These are phyloP conservation scores for Phocoena phocoena DNA, from an alignment of 2,113 vertebrate species.

Conservation along the genomic window DNA sequence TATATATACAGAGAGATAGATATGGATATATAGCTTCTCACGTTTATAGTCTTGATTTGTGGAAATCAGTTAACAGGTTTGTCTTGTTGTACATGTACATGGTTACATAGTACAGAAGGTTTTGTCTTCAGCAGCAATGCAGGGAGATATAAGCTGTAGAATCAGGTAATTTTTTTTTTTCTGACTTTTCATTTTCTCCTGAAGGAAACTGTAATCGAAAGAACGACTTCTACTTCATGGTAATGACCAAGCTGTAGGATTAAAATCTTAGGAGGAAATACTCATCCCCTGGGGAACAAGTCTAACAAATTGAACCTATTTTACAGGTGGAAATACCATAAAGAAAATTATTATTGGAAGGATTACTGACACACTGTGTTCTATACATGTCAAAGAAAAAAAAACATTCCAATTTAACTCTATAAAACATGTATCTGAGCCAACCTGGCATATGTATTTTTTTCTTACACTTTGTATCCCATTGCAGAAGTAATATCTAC, in stretches of 20 bases:
- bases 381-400: neutral
- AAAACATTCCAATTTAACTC: neutral
- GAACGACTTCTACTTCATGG: neutral
- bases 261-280: neutral
- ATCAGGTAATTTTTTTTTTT: neutral
- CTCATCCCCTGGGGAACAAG: slow-evolving; percentile 18
- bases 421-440: neutral
- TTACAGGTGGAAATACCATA: slow-evolving; percentile 25
- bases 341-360: neutral
- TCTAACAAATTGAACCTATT: slow-evolving; percentile 42
- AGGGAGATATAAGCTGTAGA: neutral
- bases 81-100: neutral
- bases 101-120: neutral
- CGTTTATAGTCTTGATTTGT: neutral
- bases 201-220: slow-evolving; percentile 12
- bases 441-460: neutral
- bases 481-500: neutral
- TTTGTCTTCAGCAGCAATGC: neutral
- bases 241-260: slow-evolving; percentile 24
- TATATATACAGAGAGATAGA: neutral
- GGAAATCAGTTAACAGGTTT: neutral
- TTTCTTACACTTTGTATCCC: neutral
- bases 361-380: neutral
- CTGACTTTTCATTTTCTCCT: slow-evolving; percentile 25
- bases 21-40: neutral